phyloP scores from a whole-genome alignment of 2,113 vertebrate genomes.

The Acanthochromis polyacanthus region DNA sequence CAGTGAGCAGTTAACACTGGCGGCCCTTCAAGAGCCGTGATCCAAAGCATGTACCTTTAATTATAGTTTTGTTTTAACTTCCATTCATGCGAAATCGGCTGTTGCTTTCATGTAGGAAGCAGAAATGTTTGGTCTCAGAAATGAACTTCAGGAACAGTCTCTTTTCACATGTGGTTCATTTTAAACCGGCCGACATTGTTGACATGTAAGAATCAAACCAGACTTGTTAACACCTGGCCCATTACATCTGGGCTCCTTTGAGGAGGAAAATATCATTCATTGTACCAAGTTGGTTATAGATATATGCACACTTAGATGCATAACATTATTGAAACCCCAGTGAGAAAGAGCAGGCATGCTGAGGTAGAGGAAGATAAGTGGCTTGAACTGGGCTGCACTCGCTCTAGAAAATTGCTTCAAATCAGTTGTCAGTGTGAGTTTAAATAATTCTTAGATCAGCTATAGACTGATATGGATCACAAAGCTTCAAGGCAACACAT shows the following conservation, averaged over 20 bases:
- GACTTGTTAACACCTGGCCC: conserved; percentile 68
- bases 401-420: conserved; percentile 40
- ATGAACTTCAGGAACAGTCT: conserved; percentile 32
- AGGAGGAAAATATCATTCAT: conserved; percentile 11
- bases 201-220: conserved; percentile 71
- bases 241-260: conserved; percentile 22
- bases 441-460: conserved; percentile 17
- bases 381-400: conserved; percentile 17
- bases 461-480: not conserved
- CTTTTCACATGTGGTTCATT: conserved; percentile 69
- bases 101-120: conserved; percentile 51
- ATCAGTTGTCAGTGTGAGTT: conserved; percentile 36
- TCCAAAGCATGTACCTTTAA: conserved; percentile 68
- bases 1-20: conserved; percentile 32
- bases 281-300: not conserved
- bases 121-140: conserved; percentile 59
- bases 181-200: conserved; percentile 64
- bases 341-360: conserved; percentile 19
- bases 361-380: not conserved
- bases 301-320: conserved; percentile 12
- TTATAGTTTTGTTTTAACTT: conserved; percentile 65
- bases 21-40: conserved; percentile 34
- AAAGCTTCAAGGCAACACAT: not conserved
- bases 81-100: conserved; percentile 42
- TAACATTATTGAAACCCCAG: conserved; percentile 3